Percentiles rank a stretch among this genome's conserved stretches.
Conservation (phyloP, 2,888 invertebrate species). For the Oligia strigilis region DNA sequence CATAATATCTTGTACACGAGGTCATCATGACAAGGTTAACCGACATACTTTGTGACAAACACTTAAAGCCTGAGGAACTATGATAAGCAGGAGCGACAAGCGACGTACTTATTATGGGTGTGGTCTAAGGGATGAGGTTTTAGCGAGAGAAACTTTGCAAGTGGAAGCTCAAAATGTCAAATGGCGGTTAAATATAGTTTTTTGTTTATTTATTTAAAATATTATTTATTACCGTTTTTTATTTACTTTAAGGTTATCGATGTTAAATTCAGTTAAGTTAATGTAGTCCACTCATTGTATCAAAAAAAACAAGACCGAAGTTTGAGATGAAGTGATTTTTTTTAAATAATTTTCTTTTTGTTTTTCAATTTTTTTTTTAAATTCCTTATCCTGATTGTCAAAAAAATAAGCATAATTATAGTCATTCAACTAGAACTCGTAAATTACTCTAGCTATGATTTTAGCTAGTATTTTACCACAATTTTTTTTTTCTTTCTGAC, state of each 20-base stretch:
- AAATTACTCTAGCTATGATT: not conserved
- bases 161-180: not conserved
- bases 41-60: constrained; percentile 64
- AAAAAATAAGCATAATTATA: not conserved
- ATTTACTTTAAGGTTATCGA: not conserved
- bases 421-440: not conserved
- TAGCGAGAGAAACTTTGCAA: constrained; percentile 5
- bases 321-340: not conserved
- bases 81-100: constrained; percentile 75
- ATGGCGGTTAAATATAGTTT: not conserved
- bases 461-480: not conserved
- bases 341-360: no score
- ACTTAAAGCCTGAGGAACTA: constrained; percentile 69
- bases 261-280: no score
- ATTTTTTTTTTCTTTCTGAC: not conserved
- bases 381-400: not conserved
- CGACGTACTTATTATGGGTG: constrained; percentile 51
- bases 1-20: constrained; percentile 53
- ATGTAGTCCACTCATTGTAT: not conserved
- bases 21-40: constrained; percentile 59
- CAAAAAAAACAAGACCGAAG: not conserved
- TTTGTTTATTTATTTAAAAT: not conserved
- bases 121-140: constrained; percentile 38
- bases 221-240: not conserved
- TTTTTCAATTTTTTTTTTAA: no score